Evolutionary conservation across 2,797 vertebrate species (phyloP).

Genomic region (Intellagama lesueurii): DNA sequence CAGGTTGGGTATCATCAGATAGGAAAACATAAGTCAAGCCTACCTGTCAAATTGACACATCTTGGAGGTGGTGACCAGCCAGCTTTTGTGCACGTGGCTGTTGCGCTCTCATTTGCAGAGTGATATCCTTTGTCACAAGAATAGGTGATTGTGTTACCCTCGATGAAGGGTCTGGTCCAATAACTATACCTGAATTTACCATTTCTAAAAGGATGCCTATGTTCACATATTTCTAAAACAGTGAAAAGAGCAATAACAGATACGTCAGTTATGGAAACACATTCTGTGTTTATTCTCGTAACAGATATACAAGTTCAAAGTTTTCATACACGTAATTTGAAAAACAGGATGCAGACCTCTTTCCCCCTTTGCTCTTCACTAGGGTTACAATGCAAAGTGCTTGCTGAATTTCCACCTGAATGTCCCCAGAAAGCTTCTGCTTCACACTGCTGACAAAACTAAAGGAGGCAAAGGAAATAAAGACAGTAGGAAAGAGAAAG

Average conservation of each 20-base stretch:
- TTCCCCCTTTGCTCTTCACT: not conserved
- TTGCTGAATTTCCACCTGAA: too few species aligned
- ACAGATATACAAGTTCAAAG: not conserved
- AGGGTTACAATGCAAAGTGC: too few species aligned
- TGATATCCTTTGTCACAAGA: constrained; percentile 49
- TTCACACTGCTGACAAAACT: too few species aligned
- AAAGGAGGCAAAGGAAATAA: too few species aligned
- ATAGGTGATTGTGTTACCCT: not conserved
- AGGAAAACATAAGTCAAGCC: not conserved
- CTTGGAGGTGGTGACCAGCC: constrained; percentile 71
- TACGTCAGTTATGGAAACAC: not conserved
- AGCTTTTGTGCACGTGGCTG: constrained; percentile 52
- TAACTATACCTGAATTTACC: fast-evolving
- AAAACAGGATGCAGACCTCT: too few species aligned
- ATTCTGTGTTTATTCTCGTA: not conserved
- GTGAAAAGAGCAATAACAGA: not conserved
- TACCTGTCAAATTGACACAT: constrained; percentile 33
- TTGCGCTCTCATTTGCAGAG: constrained; percentile 17
- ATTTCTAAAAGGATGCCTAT: fast-evolving
- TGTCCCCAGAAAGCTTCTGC: too few species aligned
- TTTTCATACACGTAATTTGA: too few species aligned
- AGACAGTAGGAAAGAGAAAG: too few species aligned
- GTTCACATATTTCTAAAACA: not conserved
- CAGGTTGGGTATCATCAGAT: not conserved
- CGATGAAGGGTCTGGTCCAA: fast-evolving